Evolutionary conservation across 2,888 invertebrate genomes (phyloP).

Genomic region (Platynereis dumerilii): DNA sequence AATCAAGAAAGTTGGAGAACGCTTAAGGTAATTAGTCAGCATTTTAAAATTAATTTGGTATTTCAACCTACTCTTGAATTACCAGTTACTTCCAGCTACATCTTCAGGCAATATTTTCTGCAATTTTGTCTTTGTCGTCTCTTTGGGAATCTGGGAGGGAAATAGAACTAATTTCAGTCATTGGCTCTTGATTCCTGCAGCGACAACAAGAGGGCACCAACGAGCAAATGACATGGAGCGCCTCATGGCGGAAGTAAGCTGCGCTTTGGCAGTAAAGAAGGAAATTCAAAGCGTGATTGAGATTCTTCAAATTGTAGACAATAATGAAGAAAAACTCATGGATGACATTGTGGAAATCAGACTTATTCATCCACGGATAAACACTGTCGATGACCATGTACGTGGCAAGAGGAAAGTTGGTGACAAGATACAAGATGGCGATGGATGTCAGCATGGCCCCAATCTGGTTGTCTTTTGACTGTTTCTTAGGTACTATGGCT

Average conservation of each 20-base stretch:
- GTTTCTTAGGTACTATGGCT: background rate
- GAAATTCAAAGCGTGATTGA: constrained; percentile 1
- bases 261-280: background rate
- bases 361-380: background rate
- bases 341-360: background rate
- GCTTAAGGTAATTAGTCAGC: no score
- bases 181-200: no score
- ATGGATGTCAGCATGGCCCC: background rate
- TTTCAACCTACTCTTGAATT: no score
- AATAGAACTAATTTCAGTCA: no score
- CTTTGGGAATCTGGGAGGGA: no score
- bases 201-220: no score
- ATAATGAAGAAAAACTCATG: background rate
- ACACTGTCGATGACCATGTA: background rate
- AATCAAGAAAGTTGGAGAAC: no score
- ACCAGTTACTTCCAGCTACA: no score
- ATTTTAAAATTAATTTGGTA: no score
- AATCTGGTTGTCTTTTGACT: background rate
- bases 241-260: background rate
- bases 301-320: background rate
- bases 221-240: no score
- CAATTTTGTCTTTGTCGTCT: no score
- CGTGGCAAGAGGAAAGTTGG: background rate
- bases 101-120: no score
- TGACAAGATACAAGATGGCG: constrained; percentile 3